Percentiles rank a stretch among this genome's conserved stretches.
These are phyloP conservation scores for Spilosoma lubricipeda DNA, from an alignment of 2,888 invertebrate genomes.

Conservation along the genomic window DNA sequence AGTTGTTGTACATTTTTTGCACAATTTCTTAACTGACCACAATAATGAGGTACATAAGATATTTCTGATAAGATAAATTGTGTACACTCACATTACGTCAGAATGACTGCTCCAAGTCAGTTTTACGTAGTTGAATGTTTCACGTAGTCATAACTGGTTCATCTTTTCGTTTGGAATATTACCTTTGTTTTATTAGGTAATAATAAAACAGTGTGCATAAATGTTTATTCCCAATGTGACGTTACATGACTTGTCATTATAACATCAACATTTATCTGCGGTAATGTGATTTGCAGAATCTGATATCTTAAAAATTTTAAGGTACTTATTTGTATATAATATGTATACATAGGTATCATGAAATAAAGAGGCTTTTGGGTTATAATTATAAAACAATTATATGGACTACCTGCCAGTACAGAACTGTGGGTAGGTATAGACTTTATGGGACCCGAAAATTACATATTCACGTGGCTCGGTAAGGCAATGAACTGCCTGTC, in stretches of 20 bases:
- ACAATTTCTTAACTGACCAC: neutral
- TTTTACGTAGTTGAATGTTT: neutral
- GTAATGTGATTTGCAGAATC: neutral
- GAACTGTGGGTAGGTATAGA: neutral
- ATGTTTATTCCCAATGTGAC: neutral
- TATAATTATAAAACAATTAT: neutral
- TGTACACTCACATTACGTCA: neutral
- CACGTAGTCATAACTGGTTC: no score
- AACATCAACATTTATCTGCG: neutral
- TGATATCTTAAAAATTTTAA: no score
- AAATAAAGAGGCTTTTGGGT: no score
- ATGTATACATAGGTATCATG: no score
- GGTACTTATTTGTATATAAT: no score
- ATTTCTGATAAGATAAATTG: neutral
- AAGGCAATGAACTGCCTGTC: neutral
- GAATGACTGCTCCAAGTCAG: neutral
- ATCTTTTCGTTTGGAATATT: no score
- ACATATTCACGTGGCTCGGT: neutral
- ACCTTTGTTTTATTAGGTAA: neutral
- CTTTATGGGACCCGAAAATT: no score
- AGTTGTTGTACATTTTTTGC: neutral
- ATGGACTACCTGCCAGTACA: neutral
- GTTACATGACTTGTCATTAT: neutral
- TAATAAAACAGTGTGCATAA: neutral
- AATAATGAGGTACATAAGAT: neutral